Percentiles rank a stretch among this genome's conserved stretches.
These are phyloP conservation scores for Parotia lawesii DNA, from an alignment of 2,113 vertebrate genomes.

Conservation along the genomic window DNA sequence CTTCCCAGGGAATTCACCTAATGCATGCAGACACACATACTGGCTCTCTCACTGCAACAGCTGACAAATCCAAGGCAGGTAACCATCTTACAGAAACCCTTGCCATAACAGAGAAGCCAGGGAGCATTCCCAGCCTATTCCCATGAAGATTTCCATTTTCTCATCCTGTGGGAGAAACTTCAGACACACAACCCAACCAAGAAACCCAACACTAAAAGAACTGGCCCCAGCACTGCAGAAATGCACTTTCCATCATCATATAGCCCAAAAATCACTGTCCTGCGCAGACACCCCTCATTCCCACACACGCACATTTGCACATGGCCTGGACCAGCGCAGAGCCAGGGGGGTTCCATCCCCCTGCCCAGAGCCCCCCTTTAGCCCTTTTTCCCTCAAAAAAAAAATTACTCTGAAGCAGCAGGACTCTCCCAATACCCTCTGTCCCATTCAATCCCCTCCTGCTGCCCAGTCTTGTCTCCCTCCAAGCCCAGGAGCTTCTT, in stretches of 20 bases:
- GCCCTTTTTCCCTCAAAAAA: neutral
- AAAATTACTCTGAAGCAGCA: neutral
- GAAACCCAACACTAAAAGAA: neutral
- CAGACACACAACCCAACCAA: neutral
- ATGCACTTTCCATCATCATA: rapidly evolving
- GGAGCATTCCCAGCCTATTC: neutral
- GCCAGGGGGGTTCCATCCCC: rapidly evolving
- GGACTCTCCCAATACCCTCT: no score
- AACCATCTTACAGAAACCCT: neutral
- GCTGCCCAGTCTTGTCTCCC: neutral
- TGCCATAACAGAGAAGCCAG: neutral
- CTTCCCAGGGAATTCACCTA: neutral
- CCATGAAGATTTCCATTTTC: neutral
- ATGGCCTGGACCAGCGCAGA: rapidly evolving
- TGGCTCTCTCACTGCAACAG: neutral
- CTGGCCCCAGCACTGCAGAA: neutral
- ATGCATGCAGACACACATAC: neutral
- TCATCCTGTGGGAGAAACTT: neutral
- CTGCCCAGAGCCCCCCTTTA: neutral
- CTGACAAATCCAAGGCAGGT: neutral
- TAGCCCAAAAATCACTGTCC: neutral
- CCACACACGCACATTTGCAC: rapidly evolving
- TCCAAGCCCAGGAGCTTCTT: neutral
- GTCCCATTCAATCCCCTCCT: neutral
- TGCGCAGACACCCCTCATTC: neutral